These are phyloP conservation scores for Hypothenemus hampei DNA, from an alignment of 1,140 invertebrate species.

Conservation along the genomic window DNA sequence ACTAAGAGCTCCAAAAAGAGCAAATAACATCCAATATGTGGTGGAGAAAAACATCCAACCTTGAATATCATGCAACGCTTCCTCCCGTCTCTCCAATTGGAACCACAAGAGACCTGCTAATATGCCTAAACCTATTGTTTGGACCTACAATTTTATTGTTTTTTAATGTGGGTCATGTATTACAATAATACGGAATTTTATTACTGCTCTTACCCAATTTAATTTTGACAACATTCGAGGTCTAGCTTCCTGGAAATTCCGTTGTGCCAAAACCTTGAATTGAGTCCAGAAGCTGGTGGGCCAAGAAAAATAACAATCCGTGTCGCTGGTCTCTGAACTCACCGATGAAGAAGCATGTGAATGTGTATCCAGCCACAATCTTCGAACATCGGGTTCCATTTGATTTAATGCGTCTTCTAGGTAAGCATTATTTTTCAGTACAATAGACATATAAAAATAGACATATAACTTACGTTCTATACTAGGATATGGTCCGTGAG, in stretches of 20 bases:
- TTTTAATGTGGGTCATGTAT: neutral
- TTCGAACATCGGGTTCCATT: conserved; percentile 63
- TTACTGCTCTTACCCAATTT: conserved; percentile 55
- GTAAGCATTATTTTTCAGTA: too few relatives aligned
- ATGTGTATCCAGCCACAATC: conserved; percentile 69
- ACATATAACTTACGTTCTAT: conserved; percentile 38
- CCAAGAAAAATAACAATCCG: conserved; percentile 56
- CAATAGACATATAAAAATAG: neutral
- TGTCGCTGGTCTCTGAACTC: conserved; percentile 51
- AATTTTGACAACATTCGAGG: conserved; percentile 74
- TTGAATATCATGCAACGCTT: conserved; percentile 72
- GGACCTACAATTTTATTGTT: conserved; percentile 45
- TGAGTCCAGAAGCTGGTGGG: conserved; percentile 79
- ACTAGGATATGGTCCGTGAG: conserved; percentile 40
- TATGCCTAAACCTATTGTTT: conserved; percentile 66
- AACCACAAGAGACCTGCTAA: conserved; percentile 78
- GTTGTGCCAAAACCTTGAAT: conserved; percentile 68
- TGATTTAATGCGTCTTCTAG: conserved; percentile 34
- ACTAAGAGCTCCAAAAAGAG: conserved; percentile 73
- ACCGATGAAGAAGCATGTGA: conserved; percentile 64
- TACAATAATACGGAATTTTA: neutral
- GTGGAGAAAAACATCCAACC: conserved; percentile 86
- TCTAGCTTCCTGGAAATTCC: conserved; percentile 76
- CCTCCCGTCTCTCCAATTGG: conserved; percentile 68
- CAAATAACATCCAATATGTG: conserved; percentile 83